These are phyloP conservation scores for Lophius americanus DNA, from an alignment of 2,797 vertebrate species.

Conservation along the genomic window DNA sequence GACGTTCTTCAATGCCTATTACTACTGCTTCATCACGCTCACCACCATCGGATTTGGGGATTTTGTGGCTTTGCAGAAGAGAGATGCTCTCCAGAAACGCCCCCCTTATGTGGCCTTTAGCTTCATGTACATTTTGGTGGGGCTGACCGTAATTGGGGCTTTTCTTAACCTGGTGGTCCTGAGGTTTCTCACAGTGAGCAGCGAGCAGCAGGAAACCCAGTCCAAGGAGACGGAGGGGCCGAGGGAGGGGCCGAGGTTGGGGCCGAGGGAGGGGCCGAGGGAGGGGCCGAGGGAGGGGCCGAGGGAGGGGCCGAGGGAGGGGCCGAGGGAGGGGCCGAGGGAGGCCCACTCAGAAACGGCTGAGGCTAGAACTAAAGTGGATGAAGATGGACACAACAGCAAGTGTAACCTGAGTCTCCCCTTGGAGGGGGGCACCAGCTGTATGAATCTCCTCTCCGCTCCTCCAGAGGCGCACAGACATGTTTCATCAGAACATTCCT, in stretches of 20 bases:
- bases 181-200: constrained; percentile 87
- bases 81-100: constrained; percentile 85
- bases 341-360: constrained; percentile 29
- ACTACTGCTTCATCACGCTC: constrained; percentile 92
- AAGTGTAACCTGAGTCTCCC: constrained; percentile 79
- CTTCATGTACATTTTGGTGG: constrained; percentile 91
- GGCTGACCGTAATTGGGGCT: constrained; percentile 88
- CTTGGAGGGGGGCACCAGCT: constrained; percentile 78
- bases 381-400: constrained; percentile 63
- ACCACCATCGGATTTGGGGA: constrained; percentile 94
- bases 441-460: constrained; percentile 79
- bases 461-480: constrained; percentile 61
- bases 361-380: constrained; percentile 8
- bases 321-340: constrained; percentile 38
- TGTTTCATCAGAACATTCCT: constrained; percentile 32
- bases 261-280: too few species aligned
- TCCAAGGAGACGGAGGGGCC: constrained; percentile 48
- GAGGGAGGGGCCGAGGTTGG: too few species aligned
- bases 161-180: constrained; percentile 92
- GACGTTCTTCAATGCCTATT: constrained; percentile 91
- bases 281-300: too few species aligned
- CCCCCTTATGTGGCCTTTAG: constrained; percentile 88
- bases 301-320: too few species aligned
- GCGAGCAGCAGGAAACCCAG: constrained; percentile 41
- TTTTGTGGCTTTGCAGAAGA: constrained; percentile 90